phyloP scores from a whole-genome alignment of 2,888 invertebrate genomes.

The Hartigia nigra region DNA sequence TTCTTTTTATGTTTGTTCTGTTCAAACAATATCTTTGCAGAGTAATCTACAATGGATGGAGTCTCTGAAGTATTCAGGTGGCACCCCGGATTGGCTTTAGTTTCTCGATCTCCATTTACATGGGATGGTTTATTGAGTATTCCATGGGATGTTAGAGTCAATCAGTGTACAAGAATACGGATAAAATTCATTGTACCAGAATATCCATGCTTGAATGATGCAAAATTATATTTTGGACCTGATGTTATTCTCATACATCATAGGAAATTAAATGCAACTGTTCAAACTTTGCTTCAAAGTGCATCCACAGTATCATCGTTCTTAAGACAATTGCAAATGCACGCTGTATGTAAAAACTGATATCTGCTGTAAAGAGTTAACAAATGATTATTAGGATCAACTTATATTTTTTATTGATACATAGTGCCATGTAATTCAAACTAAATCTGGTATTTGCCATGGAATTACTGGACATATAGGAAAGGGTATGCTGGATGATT shows the following conservation, averaged over 20 bases:
- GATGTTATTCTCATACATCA: slow-evolving; percentile 41
- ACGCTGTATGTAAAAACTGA: slow-evolving; percentile 35
- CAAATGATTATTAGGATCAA: not conserved
- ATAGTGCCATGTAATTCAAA: not conserved
- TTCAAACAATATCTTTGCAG: slow-evolving; percentile 15
- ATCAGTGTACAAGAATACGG: slow-evolving; percentile 39
- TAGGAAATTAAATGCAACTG: slow-evolving; percentile 35
- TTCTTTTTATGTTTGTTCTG: not conserved
- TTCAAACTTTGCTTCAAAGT: slow-evolving; percentile 36
- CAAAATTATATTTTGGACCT: slow-evolving; percentile 46
- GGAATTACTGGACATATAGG: slow-evolving; percentile 8
- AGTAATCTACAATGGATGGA: slow-evolving; percentile 35
- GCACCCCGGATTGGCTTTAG: slow-evolving; percentile 53
- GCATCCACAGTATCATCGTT: slow-evolving; percentile 46
- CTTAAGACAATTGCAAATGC: slow-evolving; percentile 47
- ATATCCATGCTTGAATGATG: slow-evolving; percentile 51
- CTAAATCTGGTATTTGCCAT: not conserved
- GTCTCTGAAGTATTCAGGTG: slow-evolving; percentile 43
- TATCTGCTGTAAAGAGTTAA: not conserved
- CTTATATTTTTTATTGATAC: not conserved
- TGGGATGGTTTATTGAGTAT: slow-evolving; percentile 54
- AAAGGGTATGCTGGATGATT: slow-evolving; percentile 42
- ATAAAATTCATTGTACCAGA: slow-evolving; percentile 50
- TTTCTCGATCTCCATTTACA: slow-evolving; percentile 45
- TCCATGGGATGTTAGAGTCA: slow-evolving; percentile 24